phyloP scores from a whole-genome alignment of 2,113 vertebrate genomes.

The Romanogobio albipinnatus region DNA sequence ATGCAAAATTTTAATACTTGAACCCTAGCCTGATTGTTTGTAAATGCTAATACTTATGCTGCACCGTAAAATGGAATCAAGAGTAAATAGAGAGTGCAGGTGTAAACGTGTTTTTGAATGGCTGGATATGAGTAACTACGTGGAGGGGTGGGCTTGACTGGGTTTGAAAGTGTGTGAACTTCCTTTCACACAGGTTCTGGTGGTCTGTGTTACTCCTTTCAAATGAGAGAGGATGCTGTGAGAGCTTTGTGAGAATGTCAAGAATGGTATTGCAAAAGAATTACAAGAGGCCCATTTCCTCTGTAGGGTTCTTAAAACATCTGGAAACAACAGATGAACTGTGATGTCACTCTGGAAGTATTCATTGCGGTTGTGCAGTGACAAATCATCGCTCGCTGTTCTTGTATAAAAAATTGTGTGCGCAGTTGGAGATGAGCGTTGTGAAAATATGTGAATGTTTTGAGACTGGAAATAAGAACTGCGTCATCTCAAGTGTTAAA shows the following conservation, averaged over 20 bases:
- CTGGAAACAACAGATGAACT: slow-evolving; percentile 31
- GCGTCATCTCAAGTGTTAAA: background rate
- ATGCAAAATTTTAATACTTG: background rate
- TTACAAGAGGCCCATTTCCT: slow-evolving; percentile 33
- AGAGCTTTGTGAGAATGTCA: slow-evolving; percentile 9
- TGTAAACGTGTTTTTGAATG: background rate
- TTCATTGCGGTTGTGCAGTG: slow-evolving; percentile 15
- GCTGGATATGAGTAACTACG: slow-evolving; percentile 5
- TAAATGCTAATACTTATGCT: background rate
- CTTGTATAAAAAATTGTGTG: background rate
- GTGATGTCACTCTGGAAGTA: slow-evolving; percentile 36
- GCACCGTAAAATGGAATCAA: background rate
- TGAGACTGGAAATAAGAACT: background rate
- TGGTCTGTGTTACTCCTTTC: slow-evolving; percentile 13
- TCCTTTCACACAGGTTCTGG: background rate
- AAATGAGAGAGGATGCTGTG: background rate
- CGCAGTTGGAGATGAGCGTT: background rate
- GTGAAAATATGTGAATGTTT: slow-evolving; percentile 23
- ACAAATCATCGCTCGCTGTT: slow-evolving; percentile 10
- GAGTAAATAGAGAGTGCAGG: background rate
- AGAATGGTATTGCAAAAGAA: background rate
- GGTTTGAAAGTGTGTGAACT: slow-evolving; percentile 20
- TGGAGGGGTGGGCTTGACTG: background rate
- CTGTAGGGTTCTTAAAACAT: slow-evolving; percentile 35
- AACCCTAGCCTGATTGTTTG: background rate